Evolutionary conservation across 2,113 vertebrate genomes (phyloP), one percentile per base, ranked within the genome.

Genomic region (Pelusios castaneus): DNA sequence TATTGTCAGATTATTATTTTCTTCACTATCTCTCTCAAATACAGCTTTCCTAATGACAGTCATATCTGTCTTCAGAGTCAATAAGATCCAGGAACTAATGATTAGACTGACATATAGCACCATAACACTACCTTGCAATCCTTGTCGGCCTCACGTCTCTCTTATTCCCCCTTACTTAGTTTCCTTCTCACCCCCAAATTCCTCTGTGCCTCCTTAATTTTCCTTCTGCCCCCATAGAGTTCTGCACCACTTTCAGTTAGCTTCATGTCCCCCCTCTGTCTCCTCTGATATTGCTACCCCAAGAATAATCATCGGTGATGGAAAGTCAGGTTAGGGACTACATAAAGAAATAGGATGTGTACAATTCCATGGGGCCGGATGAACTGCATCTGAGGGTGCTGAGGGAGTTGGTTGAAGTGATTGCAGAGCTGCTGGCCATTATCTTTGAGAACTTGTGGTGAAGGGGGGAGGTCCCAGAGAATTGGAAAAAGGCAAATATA

Each of bases 21-120:
- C 52, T 56, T 4, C 75, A 22, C 76, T 92, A 11, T 87, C 90
- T 89, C 6, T 83, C 16, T 89, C 51, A 93, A 45, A 78, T 89
- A 84, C 38, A 85, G 38, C 19, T 75, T 51, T 81, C 89, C 12
- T 31, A 51, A 67, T 85, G 90, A 70, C 63, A 85, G 63, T 82
- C 47, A 52, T 56, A 5, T 80, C 70, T 38, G 1, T 41, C 31
- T 67, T 45, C 89, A 85, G 87, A 78, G 3, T 82, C n/a, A 83
- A 80, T 63, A 34, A 92, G 89, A 93, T 76, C 29, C 43, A 82
- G 21, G 45, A 91, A 41, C 16, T 87, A 51, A 47, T 76, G 58
- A 87, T 75, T 83, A 67, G 45, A 8, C 84, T 91, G 34, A 75
- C 10, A 70, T 76, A 92, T 21, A n/a, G n/a, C n/a, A n/a, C n/a